Evolutionary conservation across 2,888 invertebrate genomes (phyloP).

Genomic region (Ochlodes sylvanus): DNA sequence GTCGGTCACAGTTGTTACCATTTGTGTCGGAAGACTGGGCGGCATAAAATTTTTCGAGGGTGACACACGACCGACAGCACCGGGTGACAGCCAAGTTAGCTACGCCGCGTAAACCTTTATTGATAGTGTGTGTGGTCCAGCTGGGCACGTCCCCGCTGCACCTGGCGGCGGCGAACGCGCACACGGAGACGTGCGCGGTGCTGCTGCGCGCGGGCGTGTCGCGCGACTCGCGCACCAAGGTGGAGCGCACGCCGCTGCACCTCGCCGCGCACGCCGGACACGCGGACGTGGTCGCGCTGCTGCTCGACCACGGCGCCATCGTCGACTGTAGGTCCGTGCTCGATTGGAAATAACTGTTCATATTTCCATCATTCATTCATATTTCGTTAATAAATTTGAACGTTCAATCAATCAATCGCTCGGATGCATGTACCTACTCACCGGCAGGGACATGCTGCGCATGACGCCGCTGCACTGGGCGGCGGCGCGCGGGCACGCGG

Average conservation of each 20-base stretch:
- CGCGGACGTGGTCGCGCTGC: slow-evolving; percentile 89
- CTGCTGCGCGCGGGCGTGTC: slow-evolving; percentile 94
- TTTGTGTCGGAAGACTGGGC: no score
- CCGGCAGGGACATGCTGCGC: slow-evolving; percentile 68
- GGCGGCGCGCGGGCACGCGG: slow-evolving; percentile 90
- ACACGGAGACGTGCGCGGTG: slow-evolving; percentile 91
- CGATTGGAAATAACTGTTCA: no score
- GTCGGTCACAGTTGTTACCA: no score
- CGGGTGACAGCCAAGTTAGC: no score
- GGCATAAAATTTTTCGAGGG: no score
- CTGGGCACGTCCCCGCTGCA: slow-evolving; percentile 96
- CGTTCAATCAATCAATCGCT: no score
- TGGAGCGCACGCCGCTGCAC: slow-evolving; percentile 96
- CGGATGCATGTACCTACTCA: no score
- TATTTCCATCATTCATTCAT: no score
- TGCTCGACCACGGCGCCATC: slow-evolving; percentile 75
- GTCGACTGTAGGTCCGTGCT: slow-evolving; percentile 51
- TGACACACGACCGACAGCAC: no score
- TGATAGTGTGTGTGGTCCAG: slow-evolving; percentile 66
- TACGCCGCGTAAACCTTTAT: no score
- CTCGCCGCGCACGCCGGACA: slow-evolving; percentile 95
- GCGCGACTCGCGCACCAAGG: slow-evolving; percentile 95
- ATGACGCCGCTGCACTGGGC: slow-evolving; percentile 98
- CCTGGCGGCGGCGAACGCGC: slow-evolving; percentile 91
- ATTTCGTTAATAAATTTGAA: no score